These are phyloP conservation scores for Ophioninae sp. DNA, from an alignment of 2,888 invertebrate genomes.

Conservation along the genomic window DNA sequence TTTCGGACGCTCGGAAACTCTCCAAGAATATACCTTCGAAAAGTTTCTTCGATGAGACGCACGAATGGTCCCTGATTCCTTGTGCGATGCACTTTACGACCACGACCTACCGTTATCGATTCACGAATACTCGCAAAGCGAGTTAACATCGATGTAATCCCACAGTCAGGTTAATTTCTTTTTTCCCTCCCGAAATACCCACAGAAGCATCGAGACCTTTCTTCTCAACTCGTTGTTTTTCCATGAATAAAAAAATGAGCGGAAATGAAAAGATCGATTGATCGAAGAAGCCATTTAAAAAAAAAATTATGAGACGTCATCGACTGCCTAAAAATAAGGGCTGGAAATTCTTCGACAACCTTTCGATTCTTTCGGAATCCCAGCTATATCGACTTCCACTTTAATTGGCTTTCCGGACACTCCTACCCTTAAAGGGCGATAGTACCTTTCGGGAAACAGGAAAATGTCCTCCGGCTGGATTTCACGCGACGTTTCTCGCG, in stretches of 20 bases:
- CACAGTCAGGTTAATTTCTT: neutral
- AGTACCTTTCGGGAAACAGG: constrained; percentile 29
- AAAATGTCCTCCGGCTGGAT: constrained; percentile 1
- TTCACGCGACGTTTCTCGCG: neutral
- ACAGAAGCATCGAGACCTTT: neutral
- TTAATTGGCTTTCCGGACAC: constrained; percentile 70
- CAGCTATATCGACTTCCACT: constrained; percentile 7
- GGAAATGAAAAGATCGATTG: neutral
- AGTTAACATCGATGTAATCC: neutral
- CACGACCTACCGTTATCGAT: constrained; percentile 31
- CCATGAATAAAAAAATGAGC: neutral
- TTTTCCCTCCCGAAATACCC: neutral
- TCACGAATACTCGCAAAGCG: constrained; percentile 1
- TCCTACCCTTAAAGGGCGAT: constrained; percentile 68
- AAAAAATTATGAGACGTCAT: no score
- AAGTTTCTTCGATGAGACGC: constrained; percentile 44
- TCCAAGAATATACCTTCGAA: constrained; percentile 43
- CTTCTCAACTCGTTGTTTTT: neutral
- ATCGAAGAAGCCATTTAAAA: no score
- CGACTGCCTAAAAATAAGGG: neutral
- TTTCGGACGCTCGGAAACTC: constrained; percentile 36
- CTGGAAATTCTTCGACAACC: neutral
- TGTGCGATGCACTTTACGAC: constrained; percentile 57
- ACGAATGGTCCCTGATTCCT: constrained; percentile 22
- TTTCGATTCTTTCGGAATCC: neutral